Base-by-base conservation (phyloP, 1,140 invertebrate genomes). In the Cardiocondyla obscurior region DNA sequence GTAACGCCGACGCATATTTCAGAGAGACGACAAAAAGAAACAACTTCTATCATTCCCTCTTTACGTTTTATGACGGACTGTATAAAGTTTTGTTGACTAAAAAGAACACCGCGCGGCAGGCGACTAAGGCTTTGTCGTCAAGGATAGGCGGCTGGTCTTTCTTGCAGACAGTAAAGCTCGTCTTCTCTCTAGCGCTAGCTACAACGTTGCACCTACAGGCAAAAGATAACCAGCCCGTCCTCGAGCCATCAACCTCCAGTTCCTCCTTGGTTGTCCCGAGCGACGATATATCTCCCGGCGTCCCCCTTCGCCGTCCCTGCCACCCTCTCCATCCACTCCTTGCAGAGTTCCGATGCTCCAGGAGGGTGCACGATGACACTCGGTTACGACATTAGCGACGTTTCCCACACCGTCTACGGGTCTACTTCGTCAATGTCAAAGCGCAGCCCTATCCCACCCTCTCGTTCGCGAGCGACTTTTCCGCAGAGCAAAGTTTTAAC, bases 341-440 rank as follows among this genome's bases (percentile, higher is more conserved):
- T 76, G 69, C 65, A 14, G 57, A 83, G 86, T 84, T 87, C 85
- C 82, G 86, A 83, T 85, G 79, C 83, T 83, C 36, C 86, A 81
- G 60, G 74, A 77, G 84, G 89, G 86, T 90, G 88, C 86, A 81
- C 87, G 91, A 92, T 91, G 91, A 90, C 91, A 91, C 88, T 90
- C 83, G 87, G 91, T 92, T 91, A 91, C 90, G 91, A 90, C 90
- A 92, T 92, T 92, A 91, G 91, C 88, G 87, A 88, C 88, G 79
- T 89, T 89, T 89, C 90, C 88, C 90, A 90, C 85, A 86, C 89
- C 84, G 81, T 81, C 82, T 85, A 85, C 84, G 72, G 83, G 25
- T 84, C 82, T 85, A 91, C 91, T 92, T 89, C 90, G 90, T 92
- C 91, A 92, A 91, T 89, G 91, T 92, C 91, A 91, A 55, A 81